Evolutionary conservation across 2,113 vertebrate genomes (phyloP).

Genomic region (Saccopteryx bilineata): DNA sequence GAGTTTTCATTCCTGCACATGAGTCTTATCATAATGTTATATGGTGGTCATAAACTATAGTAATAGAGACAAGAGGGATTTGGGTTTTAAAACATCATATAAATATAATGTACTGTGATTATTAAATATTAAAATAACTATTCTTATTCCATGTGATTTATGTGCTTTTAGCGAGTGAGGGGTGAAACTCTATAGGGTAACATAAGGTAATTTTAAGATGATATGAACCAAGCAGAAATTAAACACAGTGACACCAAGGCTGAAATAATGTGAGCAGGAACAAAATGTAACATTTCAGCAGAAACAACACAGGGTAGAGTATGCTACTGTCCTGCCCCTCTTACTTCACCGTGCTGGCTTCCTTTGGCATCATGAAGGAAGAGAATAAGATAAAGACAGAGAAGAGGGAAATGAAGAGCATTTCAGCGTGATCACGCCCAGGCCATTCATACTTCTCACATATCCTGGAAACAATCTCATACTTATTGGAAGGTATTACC

Average conservation of each 20-base stretch:
- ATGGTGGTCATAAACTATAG: conserved; percentile 53
- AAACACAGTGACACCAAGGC: conserved; percentile 64
- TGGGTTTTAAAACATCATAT: conserved; percentile 62
- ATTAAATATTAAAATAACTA: conserved; percentile 71
- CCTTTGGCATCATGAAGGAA: conserved; percentile 40
- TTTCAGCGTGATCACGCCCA: conserved; percentile 46
- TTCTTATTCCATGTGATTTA: conserved; percentile 45
- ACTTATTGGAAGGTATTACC: conserved; percentile 77
- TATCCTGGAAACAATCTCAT: conserved; percentile 76
- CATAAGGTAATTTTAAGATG: conserved; percentile 65
- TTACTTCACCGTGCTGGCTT: conserved; percentile 4
- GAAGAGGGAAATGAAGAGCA: conserved; percentile 36
- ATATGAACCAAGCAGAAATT: conserved; percentile 61
- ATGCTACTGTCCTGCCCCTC: conserved; percentile 18
- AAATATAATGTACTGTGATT: conserved; percentile 56
- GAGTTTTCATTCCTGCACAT: conserved; percentile 29
- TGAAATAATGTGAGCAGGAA: conserved; percentile 60
- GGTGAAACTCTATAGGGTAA: conserved; percentile 65
- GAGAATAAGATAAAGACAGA: conserved; percentile 7
- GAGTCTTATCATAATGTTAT: conserved; percentile 29
- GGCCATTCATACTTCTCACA: conserved; percentile 72
- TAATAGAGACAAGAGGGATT: conserved; percentile 67
- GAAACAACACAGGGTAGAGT: conserved; percentile 49
- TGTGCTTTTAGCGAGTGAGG: conserved; percentile 45
- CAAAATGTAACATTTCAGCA: conserved; percentile 52